These are phyloP conservation scores for Tupiocoris notatus DNA, from an alignment of 2,888 invertebrate species.

Conservation along the genomic window DNA sequence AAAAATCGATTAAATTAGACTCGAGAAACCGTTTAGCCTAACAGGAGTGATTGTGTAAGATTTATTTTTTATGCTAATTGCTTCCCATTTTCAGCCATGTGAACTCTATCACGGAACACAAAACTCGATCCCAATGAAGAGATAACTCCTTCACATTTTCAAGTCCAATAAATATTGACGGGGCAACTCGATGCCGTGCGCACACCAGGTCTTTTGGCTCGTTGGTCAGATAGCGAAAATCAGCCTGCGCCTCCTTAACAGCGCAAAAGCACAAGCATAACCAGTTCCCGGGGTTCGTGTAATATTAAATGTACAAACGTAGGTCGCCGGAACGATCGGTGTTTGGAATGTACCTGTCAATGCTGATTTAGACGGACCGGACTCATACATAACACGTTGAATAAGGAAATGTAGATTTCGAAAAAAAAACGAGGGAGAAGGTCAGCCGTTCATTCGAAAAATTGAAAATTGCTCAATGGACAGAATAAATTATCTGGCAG, in stretches of 20 bases:
- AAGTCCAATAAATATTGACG: conserved; percentile 24
- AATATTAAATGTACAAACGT: neutral
- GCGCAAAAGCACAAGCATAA: neutral
- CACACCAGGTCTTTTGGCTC: too few relatives aligned
- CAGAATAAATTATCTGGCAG: neutral
- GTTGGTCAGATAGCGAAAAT: neutral
- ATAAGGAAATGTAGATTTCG: neutral
- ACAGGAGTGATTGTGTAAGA: conserved; percentile 8
- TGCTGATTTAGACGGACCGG: neutral
- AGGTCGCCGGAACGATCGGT: neutral
- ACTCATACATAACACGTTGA: neutral
- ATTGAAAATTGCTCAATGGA: neutral
- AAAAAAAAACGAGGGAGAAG: too few relatives aligned
- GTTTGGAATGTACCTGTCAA: neutral
- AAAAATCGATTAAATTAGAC: neutral
- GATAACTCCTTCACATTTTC: conserved; percentile 26
- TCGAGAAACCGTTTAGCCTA: conserved; percentile 12
- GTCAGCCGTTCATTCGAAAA: neutral
- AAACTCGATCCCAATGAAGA: conserved; percentile 27
- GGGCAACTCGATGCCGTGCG: too few relatives aligned
- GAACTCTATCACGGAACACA: conserved; percentile 10
- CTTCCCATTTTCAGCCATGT: conserved; percentile 1
- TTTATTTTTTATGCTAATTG: conserved; percentile 34
- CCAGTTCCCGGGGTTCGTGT: neutral
- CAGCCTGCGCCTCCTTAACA: too few relatives aligned